Evolutionary conservation across 2,888 invertebrate genomes (phyloP).

Genomic region (Lepidocyrtinus sp.): DNA sequence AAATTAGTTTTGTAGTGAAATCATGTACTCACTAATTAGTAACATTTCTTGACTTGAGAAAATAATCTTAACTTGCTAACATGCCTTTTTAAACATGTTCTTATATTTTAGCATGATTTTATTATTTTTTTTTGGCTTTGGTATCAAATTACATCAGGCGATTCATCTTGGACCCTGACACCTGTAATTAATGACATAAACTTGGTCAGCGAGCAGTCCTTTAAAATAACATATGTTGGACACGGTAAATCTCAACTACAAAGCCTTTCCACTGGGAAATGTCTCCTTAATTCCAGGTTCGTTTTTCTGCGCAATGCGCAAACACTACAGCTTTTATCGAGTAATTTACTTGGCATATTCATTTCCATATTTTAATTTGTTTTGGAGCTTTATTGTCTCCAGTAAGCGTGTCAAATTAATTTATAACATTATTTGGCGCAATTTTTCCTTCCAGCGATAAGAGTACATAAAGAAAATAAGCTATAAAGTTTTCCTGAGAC

Average conservation of each 20-base stretch:
- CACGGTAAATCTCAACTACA: conserved; percentile 55
- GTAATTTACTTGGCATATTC: too few relatives aligned
- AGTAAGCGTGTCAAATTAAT: not conserved
- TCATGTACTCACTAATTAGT: not conserved
- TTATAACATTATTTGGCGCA: not conserved
- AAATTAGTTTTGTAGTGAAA: too few relatives aligned
- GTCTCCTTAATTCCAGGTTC: conserved; percentile 57
- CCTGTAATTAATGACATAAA: conserved; percentile 62
- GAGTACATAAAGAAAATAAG: too few relatives aligned
- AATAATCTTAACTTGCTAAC: too few relatives aligned
- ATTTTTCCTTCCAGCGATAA: too few relatives aligned
- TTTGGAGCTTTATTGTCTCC: too few relatives aligned
- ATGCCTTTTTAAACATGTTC: too few relatives aligned
- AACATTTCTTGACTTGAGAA: not conserved
- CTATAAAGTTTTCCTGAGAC: too few relatives aligned
- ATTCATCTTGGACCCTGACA: conserved; percentile 61
- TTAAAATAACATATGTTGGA: conserved; percentile 54
- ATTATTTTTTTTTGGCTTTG: conserved; percentile 11
- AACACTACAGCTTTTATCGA: not conserved
- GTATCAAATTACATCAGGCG: conserved; percentile 40
- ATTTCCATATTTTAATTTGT: not conserved
- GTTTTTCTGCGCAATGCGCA: not conserved
- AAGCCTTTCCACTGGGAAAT: conserved; percentile 53
- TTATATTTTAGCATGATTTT: conserved; percentile 9
- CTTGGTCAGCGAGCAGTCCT: conserved; percentile 60